These are phyloP conservation scores for Conopomorpha cramerella DNA, from an alignment of 1,140 invertebrate genomes.

Conservation along the genomic window DNA sequence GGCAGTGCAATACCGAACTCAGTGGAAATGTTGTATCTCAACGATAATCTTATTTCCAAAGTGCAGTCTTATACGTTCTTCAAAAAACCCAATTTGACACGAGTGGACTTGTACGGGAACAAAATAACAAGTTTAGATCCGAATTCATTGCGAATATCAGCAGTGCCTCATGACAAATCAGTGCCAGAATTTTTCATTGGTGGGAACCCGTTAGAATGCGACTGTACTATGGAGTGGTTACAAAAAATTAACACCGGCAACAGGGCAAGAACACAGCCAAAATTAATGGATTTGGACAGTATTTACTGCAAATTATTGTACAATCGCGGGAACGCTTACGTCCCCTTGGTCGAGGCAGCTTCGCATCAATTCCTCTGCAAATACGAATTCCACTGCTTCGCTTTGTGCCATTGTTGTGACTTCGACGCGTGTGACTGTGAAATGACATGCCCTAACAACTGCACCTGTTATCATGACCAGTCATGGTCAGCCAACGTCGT, in stretches of 20 bases:
- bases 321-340: slow-evolving; percentile 76
- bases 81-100: slow-evolving; percentile 87
- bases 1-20: slow-evolving; percentile 85
- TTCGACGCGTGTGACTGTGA: slow-evolving; percentile 94
- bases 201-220: slow-evolving; percentile 88
- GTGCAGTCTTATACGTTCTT: slow-evolving; percentile 93
- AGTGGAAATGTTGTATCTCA: slow-evolving; percentile 81
- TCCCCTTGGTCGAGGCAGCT: slow-evolving; percentile 81
- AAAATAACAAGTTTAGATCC: slow-evolving; percentile 83
- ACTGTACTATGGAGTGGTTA: slow-evolving; percentile 74
- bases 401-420: slow-evolving; percentile 90
- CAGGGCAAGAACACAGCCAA: slow-evolving; percentile 78
- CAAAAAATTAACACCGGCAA: slow-evolving; percentile 82
- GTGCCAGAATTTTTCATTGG: slow-evolving; percentile 90
- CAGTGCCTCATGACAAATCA: slow-evolving; percentile 74
- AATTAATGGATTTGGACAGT: slow-evolving; percentile 84
- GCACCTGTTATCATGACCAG: slow-evolving; percentile 91
- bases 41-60: slow-evolving; percentile 84
- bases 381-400: slow-evolving; percentile 88
- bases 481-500: slow-evolving; percentile 92
- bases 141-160: slow-evolving; percentile 82
- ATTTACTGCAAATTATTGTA: slow-evolving; percentile 88
- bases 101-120: slow-evolving; percentile 85
- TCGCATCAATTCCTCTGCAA: slow-evolving; percentile 89
- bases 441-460: slow-evolving; percentile 91